Percentiles rank a stretch among this genome's conserved stretches.
These are phyloP conservation scores for Laupala kohalensis DNA, from an alignment of 1,140 invertebrate genomes.

Conservation along the genomic window DNA sequence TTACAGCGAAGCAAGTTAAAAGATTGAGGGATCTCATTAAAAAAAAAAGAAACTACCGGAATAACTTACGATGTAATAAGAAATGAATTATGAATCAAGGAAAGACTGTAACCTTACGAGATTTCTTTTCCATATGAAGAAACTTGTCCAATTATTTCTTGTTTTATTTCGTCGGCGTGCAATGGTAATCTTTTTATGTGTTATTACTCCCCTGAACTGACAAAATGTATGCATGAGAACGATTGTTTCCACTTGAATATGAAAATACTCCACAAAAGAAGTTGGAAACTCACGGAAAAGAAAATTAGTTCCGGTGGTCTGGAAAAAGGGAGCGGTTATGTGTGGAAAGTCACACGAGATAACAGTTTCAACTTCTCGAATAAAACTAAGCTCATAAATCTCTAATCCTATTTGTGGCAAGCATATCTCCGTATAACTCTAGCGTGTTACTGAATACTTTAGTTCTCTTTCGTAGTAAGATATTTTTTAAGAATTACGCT, in stretches of 20 bases:
- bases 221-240: background rate
- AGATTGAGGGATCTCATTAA: too few relatives aligned
- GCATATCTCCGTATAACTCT: background rate
- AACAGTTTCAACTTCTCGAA: background rate
- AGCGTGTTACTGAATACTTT: background rate
- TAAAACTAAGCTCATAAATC: background rate
- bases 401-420: background rate
- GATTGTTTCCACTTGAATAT: background rate
- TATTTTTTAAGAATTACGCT: too few relatives aligned
- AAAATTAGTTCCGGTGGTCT: background rate
- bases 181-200: background rate
- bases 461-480: too few relatives aligned
- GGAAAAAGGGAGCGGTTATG: background rate
- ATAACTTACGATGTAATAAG: too few relatives aligned
- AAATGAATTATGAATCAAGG: too few relatives aligned
- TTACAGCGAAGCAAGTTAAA: too few relatives aligned
- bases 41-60: too few relatives aligned
- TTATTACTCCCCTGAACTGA: too few relatives aligned
- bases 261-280: background rate
- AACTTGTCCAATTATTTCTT: background rate
- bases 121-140: background rate
- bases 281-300: background rate
- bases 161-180: background rate
- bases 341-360: background rate
- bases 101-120: background rate